Base-by-base conservation (phyloP, 2,888 invertebrate genomes). In the Graphium colonna region DNA sequence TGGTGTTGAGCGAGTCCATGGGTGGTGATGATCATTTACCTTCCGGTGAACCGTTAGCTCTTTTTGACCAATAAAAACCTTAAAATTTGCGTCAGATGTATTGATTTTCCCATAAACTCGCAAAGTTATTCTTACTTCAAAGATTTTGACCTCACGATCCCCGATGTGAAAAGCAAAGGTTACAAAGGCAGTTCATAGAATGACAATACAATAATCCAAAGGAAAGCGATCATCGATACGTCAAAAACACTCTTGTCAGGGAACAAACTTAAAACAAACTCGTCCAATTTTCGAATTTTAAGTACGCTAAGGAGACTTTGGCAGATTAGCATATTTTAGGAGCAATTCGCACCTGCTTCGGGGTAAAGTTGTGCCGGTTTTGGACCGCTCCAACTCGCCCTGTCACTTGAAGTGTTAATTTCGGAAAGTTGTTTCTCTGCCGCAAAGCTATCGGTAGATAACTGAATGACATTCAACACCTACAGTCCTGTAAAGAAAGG, bases 241-340 rank as follows among this genome's bases (percentile, higher is more conserved):
- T 10, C 8, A 33, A 33, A 7, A 5, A 10, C n/a, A 33, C 33
- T n/a, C 10, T n/a, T 2, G 33, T 9, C 33, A 10, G 2, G 33
- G 8, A 26, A 26, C 7, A n/a, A n/a, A n/a, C 26, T 7, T 26
- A 3, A 2, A 33, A 28, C 18, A 39, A 46, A 57, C 41, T 51
- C 41, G 50, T 46, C 54, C 36, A 45, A 55, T 55, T 55, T 51
- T 55, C 41, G 50, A 55, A 55, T 55, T 55, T 55, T 48, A 52
- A 51, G 12, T 21, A 46, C 21, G 33, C 33, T 39, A 46, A 54
- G 49, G 46, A 56, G 60, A 56, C 56, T 55, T 41, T 33, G 45
- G 33, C 16, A 50, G 71, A 79, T 79, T 79, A 72, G 67, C 79
- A 79, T 79, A 79, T 77, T 78, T 79, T 71, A 73, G 74, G 73